Percentiles rank a stretch among this genome's conserved stretches.
These are phyloP conservation scores for Leptinotarsa texana DNA, from an alignment of 1,140 invertebrate genomes.

Conservation along the genomic window DNA sequence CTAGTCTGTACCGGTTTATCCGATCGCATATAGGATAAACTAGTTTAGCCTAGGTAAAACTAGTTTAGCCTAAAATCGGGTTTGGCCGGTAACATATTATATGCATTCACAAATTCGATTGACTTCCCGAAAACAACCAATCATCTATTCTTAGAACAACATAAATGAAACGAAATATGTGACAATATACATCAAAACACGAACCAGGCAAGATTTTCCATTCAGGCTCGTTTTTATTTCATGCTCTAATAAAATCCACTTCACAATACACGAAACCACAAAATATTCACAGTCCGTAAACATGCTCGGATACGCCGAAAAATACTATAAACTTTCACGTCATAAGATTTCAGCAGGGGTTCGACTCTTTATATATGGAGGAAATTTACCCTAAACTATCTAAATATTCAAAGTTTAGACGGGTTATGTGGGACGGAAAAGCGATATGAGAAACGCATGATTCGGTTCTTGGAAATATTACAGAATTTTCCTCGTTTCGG, in stretches of 20 bases:
- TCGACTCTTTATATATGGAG: constrained; percentile 26
- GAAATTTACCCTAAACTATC: constrained; percentile 25
- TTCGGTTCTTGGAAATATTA: constrained; percentile 10
- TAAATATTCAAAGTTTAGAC: constrained; percentile 30
- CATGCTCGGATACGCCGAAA: constrained; percentile 29
- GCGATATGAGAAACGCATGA: constrained; percentile 5
- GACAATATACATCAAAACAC: background rate
- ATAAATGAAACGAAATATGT: background rate
- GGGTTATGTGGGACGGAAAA: constrained; percentile 13
- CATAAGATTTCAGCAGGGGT: constrained; percentile 32
- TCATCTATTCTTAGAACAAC: no score
- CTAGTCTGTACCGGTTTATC: no score
- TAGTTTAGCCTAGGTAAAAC: no score
- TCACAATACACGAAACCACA: constrained; percentile 27
- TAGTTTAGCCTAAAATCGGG: no score
- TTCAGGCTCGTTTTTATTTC: constrained; percentile 20
- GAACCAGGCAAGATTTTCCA: background rate
- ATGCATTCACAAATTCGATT: no score
- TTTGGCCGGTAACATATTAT: no score
- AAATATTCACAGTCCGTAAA: constrained; percentile 36
- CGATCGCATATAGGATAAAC: no score
- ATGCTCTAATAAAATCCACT: constrained; percentile 31
- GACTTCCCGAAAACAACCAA: no score
- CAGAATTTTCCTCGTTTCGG: constrained; percentile 3
- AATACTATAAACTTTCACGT: constrained; percentile 36